A percentile compares a stretch with the other conserved stretches of the same genome.
Conservation (phyloP, 2,797 vertebrate genomes). For the Chiloscyllium punctatum region DNA sequence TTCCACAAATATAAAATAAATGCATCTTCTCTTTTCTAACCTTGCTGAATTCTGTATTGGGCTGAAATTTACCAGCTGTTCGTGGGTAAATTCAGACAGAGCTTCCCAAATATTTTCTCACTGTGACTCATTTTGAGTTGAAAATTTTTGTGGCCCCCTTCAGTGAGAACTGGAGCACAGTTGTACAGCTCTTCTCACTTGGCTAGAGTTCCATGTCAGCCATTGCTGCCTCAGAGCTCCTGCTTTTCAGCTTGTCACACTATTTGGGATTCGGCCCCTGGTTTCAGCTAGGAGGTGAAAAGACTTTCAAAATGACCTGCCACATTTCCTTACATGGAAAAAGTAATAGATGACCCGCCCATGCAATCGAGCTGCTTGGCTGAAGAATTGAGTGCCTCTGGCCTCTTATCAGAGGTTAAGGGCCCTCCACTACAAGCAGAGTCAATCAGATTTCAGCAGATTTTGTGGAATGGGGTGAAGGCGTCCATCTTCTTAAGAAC, state of each 20-base stretch:
- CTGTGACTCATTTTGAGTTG: too few species aligned
- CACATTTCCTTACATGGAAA: not conserved
- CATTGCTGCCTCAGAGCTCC: too few species aligned
- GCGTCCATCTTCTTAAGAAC: not conserved
- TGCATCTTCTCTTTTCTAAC: not conserved
- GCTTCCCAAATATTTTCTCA: too few species aligned
- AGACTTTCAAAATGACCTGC: not conserved
- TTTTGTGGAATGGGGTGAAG: not conserved
- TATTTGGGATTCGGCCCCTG: too few species aligned
- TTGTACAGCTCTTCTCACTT: too few species aligned
- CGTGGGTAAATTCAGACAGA: too few species aligned
- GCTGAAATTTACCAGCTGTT: not conserved
- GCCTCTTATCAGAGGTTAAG: not conserved
- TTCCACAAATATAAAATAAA: not conserved
- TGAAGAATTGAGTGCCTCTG: not conserved
- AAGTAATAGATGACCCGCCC: not conserved
- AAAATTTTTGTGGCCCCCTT: too few species aligned
- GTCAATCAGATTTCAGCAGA: not conserved
- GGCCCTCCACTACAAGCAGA: too few species aligned
- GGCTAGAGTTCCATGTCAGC: too few species aligned
- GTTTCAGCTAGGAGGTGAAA: not conserved
- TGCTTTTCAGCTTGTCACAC: too few species aligned
- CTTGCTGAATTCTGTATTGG: not conserved
- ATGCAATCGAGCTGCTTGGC: not conserved
- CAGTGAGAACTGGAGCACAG: too few species aligned